Conservation (phyloP, 53 echinoderm and acorn worm genomes). For the Zoroaster sp. region DNA sequence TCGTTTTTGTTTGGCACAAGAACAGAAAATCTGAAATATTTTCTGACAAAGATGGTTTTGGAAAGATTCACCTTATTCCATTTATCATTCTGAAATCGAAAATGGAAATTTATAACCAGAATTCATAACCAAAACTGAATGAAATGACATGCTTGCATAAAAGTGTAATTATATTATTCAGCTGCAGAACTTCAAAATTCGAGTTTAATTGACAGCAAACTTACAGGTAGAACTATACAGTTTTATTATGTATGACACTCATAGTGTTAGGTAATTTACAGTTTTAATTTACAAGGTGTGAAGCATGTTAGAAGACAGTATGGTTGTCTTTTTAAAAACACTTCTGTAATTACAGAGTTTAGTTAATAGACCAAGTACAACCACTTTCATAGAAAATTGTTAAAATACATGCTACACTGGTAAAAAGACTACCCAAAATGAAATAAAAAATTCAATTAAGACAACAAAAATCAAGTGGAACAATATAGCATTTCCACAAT, state of each 20-base stretch:
- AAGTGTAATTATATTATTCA: not conserved
- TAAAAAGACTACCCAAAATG: not conserved
- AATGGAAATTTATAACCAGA: too few relatives aligned
- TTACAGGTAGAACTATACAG: conserved; percentile 36
- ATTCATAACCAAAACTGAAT: too few relatives aligned
- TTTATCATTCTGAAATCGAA: too few relatives aligned
- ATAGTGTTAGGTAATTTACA: conserved; percentile 25
- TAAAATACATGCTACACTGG: not conserved
- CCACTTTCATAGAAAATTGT: not conserved
- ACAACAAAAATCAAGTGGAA: not conserved
- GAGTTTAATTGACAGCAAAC: conserved; percentile 30
- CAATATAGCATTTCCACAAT: not conserved
- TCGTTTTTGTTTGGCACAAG: too few relatives aligned
- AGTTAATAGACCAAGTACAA: not conserved
- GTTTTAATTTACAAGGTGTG: conserved; percentile 19
- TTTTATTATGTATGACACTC: conserved; percentile 16
- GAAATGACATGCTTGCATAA: not conserved
- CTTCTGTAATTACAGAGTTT: conserved; percentile 22
- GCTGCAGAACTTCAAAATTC: not conserved
- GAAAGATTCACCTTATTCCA: too few relatives aligned
- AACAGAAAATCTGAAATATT: too few relatives aligned
- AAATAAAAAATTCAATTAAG: not conserved
- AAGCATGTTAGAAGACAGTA: not conserved
- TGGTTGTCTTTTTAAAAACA: conserved; percentile 13
- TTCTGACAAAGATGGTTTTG: too few relatives aligned